Evolutionary conservation across 37 sponge, comb jelly and placozoan species (phyloP).

Genomic region (Theonella swinhoei): DNA sequence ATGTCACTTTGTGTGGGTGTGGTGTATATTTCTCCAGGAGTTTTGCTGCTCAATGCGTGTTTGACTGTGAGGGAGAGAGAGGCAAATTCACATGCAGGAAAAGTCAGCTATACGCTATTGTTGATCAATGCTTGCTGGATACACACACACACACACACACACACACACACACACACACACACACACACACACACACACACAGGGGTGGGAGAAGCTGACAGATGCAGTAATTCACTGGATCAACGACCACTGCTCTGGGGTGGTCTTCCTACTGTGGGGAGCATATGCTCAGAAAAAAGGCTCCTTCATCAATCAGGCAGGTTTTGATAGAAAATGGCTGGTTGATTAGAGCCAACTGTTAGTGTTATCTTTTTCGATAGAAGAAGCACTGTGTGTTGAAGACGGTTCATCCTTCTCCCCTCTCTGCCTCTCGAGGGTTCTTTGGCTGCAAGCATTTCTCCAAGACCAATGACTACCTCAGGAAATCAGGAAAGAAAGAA

Average conservation of each 20-base stretch:
- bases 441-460: conserved; percentile 97
- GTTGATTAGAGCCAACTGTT: conserved; percentile 1
- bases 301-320: conserved; percentile 63
- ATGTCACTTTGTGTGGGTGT: too few species aligned
- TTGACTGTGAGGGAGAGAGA: conserved; percentile 85
- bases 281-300: conserved; percentile 94
- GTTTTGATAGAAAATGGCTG: not conserved
- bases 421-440: conserved; percentile 94
- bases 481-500: conserved; percentile 57
- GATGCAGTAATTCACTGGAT: conserved; percentile 96
- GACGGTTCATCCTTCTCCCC: conserved; percentile 92
- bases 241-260: conserved; percentile 47
- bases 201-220: conserved; percentile 98
- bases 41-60: conserved; percentile 95
- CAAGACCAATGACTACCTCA: conserved; percentile 77
- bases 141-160: too few species aligned
- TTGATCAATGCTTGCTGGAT: too few species aligned
- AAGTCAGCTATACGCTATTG: too few species aligned
- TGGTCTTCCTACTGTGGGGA: conserved; percentile 98
- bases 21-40: conserved; percentile 50
- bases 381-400: conserved; percentile 88
- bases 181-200: too few species aligned
- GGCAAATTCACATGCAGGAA: conserved; percentile 91
- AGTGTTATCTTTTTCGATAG: not conserved
- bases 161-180: too few species aligned